These are phyloP conservation scores for Polietes domitor DNA, from an alignment of 2,888 invertebrate species.

Conservation along the genomic window DNA sequence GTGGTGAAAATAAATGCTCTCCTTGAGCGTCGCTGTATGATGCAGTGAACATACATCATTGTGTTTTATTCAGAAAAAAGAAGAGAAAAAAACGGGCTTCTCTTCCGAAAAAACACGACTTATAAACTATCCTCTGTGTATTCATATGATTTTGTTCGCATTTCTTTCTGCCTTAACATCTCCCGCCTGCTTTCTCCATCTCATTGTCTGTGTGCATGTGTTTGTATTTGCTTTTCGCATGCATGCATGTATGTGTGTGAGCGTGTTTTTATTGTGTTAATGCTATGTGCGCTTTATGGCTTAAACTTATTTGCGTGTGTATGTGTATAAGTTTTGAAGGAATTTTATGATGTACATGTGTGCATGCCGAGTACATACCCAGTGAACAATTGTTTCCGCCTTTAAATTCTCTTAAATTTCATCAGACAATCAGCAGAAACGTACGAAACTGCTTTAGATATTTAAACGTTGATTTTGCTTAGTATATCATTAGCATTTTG, in stretches of 20 bases:
- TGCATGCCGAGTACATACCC: not conserved
- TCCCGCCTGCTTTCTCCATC: not conserved
- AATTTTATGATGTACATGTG: not conserved
- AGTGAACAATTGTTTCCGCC: too few relatives aligned
- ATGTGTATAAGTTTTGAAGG: not conserved
- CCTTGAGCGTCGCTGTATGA: not conserved
- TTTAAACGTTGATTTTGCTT: too few relatives aligned
- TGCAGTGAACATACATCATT: slow-evolving; percentile 45
- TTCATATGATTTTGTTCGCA: slow-evolving; percentile 7
- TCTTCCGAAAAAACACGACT: slow-evolving; percentile 4
- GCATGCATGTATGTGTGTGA: slow-evolving; percentile 17
- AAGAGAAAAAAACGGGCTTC: too few relatives aligned
- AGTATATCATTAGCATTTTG: too few relatives aligned
- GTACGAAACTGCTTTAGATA: too few relatives aligned
- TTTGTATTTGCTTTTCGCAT: not conserved
- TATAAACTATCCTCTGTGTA: slow-evolving; percentile 15
- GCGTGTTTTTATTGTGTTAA: slow-evolving; percentile 40
- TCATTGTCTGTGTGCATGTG: not conserved
- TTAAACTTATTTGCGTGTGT: slow-evolving; percentile 15
- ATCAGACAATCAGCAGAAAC: too few relatives aligned
- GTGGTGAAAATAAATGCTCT: not conserved
- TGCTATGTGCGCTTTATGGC: slow-evolving; percentile 18
- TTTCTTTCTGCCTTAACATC: not conserved
- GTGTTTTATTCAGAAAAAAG: slow-evolving; percentile 38
- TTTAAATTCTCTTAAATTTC: too few relatives aligned